Base-by-base conservation (phyloP, 2,888 invertebrate genomes). In the Tineola bisselliella region DNA sequence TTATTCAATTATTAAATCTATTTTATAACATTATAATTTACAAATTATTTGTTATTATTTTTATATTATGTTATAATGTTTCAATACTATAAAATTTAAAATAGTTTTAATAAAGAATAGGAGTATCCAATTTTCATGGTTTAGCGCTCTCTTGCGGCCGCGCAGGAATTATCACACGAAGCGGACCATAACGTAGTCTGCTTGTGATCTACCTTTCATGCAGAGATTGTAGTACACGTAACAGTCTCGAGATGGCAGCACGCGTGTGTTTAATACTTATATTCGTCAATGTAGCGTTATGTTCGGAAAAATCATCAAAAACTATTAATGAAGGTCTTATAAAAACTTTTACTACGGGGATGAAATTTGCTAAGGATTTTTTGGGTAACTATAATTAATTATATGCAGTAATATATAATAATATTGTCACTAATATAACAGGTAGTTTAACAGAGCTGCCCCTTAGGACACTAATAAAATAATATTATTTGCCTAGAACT, bases 341-440 rank as follows among this genome's bases (percentile, higher is more conserved):
- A 61, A 76, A 84, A 64, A 74, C 71, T 64, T 66, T 87, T 44
- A 83, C 69, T 61, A 76, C 65, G 65, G 87, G 87, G 59, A 81
- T 86, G 77, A 83, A 86, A 68, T 75, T 84, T 62, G 86, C 86
- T 1, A 74, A 77, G 61, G 77, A 84, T 69, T 76, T 84, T 67
- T 74, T 86, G 15, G 84, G 87, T 87, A 70, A 70, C 79, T 73
- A 56, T 57, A 17, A 58, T 25, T 15, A 5, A 44, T 25, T 25
- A 25, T 25, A 25, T 25, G 25, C 6, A 4, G 2, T 25, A n/a
- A n/a, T n/a, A n/a, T n/a, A n/a, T n/a, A n/a, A n/a, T n/a, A n/a
- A n/a, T n/a, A n/a, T n/a, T n/a, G n/a, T n/a, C n/a, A n/a, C n/a
- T n/a, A n/a, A n/a, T n/a, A n/a, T n/a, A n/a, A n/a, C n/a, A n/a